A percentile compares a stretch with the other conserved stretches of the same genome.
These are phyloP conservation scores for Ptychadena robeensis DNA, from an alignment of 2,797 vertebrate species.

Conservation along the genomic window DNA sequence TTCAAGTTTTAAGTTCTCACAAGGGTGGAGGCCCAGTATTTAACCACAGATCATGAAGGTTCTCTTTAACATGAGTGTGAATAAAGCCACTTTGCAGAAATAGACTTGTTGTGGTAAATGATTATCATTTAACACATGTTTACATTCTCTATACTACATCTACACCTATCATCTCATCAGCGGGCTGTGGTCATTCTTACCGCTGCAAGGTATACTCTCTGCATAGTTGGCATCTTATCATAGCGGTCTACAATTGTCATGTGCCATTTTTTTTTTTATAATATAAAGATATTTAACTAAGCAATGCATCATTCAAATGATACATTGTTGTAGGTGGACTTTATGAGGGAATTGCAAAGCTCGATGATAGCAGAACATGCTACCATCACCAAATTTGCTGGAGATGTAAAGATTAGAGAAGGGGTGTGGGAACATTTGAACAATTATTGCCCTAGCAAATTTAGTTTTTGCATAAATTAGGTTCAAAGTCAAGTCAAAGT, in stretches of 20 bases:
- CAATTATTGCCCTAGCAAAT: no score
- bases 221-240: neutral
- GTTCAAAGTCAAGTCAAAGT: no score
- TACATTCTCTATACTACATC: neutral
- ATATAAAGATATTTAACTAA: neutral
- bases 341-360: no score
- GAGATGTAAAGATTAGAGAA: no score
- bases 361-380: no score
- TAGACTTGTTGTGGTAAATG: slow-evolving; percentile 19
- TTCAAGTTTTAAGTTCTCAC: neutral
- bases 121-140: neutral
- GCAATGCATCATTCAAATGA: no score
- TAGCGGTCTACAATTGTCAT: neutral
- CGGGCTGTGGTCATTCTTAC: slow-evolving; percentile 6
- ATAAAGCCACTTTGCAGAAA: slow-evolving; percentile 9
- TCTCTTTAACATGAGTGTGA: neutral
- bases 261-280: neutral
- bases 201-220: neutral
- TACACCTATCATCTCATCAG: neutral
- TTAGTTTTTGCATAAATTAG: no score
- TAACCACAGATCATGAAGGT: slow-evolving; percentile 30
- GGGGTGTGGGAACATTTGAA: no score
- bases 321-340: no score
- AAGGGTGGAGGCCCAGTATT: slow-evolving; percentile 31
- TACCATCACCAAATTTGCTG: no score